Evolutionary conservation across 2,113 vertebrate genomes (phyloP).

Genomic region (Ameiurus melas): DNA sequence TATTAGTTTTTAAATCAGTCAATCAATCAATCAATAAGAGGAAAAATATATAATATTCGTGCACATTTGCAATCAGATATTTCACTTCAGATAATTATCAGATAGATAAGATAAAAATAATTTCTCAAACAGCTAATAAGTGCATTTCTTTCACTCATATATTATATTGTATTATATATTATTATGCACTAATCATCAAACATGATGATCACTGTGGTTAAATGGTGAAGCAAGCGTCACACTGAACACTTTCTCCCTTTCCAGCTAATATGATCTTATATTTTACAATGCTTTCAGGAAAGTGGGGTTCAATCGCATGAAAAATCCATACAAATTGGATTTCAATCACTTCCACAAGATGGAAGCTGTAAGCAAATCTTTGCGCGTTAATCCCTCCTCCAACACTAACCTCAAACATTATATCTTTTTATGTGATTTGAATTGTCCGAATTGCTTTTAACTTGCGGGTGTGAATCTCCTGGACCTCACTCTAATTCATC

Average conservation of each 20-base stretch:
- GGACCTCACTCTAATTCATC: slow-evolving; percentile 56
- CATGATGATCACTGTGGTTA: neutral
- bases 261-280: neutral
- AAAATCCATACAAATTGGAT: neutral
- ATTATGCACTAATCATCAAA: neutral
- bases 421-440: neutral
- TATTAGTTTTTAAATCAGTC: too few species aligned
- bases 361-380: neutral
- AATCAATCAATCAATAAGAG: too few species aligned
- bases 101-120: neutral
- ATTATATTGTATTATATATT: neutral
- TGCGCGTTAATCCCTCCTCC: neutral
- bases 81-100: neutral
- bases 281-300: neutral
- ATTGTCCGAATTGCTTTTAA: neutral
- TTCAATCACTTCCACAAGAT: neutral
- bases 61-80: neutral
- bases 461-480: slow-evolving; percentile 34
- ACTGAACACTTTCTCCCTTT: neutral
- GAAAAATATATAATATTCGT: too few species aligned
- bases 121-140: neutral
- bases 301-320: neutral
- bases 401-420: neutral
- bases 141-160: neutral
- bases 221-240: neutral